Base-by-base conservation (phyloP, 2,113 vertebrate species). In the Petaurus breviceps region DNA sequence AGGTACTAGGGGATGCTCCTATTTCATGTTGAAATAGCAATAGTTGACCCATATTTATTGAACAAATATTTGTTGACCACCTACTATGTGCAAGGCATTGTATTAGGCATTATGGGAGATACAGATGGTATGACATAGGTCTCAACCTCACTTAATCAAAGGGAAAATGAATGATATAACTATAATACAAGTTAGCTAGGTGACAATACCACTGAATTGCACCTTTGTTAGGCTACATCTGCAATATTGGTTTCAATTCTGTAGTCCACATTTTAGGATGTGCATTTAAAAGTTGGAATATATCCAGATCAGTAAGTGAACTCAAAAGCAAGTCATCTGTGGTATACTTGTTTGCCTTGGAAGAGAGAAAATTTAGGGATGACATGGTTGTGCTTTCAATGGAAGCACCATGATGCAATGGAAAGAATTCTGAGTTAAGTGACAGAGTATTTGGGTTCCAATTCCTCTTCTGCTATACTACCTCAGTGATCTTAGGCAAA, bases 21-120 rank as follows among this genome's bases (percentile, higher is more conserved):
- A 14, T 57, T 90, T 90, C 19, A 51, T 22, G 1, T 84, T 53
- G 84, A 93, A 95, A 92, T 92, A 49, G 22, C 43, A 84, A 1
- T 95, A 91, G 95, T 95, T 77, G 37, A n/a, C 14, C 37, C 61
- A n/a, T n/a, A n/a, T 77, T 77, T 77, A 77, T 77, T 77, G 61
- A 77, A n/a, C 61, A 77, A n/a, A 77, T 77, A 77, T 77, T n/a
- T 77, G 37, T 77, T 77, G 61, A 77, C 37, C 14, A 77, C 16
- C 12, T 14, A 14, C 28, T 68, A 37, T 37, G 61, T 77, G n/a
- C 37, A 77, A n/a, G 37, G 3, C 16, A 77, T 19, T 68, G 31
- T 68, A n/a, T 37, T n/a, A 68, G 61, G 3, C 12, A 37, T 3
- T 68, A 1, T 68, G 31, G 31, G 61, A 68, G 26, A 57, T 55